Base-by-base conservation (phyloP, 2,888 invertebrate genomes). In the Leptinotarsa juncta region DNA sequence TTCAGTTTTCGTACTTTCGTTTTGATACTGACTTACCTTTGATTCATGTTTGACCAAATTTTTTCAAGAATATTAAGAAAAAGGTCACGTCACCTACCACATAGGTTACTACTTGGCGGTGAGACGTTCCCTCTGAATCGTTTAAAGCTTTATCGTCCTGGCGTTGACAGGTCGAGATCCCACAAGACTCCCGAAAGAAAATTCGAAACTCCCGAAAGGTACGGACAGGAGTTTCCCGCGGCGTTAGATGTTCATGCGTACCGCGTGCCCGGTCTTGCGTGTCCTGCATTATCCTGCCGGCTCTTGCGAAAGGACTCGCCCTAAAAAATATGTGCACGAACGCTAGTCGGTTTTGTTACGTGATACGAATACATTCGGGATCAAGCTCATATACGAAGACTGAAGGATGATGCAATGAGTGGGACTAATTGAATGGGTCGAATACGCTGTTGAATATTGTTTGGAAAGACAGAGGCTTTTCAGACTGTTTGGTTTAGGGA, bases 241-340 rank as follows among this genome's bases (percentile, higher is more conserved):
- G 79, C 78, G 72, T 73, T 74, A 71, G 76, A 79, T 79, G 79
- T 79, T 75, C 79, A 79, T 82, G 82, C 82, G 82, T 82, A 80
- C 78, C 77, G 80, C 81, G 78, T 79, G 78, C 77, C 74, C 72
- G 73, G 72, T 73, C 66, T 76, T 81, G 82, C 82, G 82, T 82
- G 82, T 79, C 79, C 77, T 76, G 82, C 81, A 82, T 81, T 78
- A 75, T 75, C 71, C 74, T 76, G 62, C 62, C 18, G 62, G 62
- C 42, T 32, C 62, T 32, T 32, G 67, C 71, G 55, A 73, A 72
- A 75, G 60, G 65, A 73, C 69, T 73, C 71, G 26, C 66, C 67
- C 77, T 73, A 76, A 75, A 75, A 75, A 75, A 72, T 75, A 75
- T 75, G 72, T 75, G 75, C 75, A 75, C 75, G 72, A 72, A 72